Conservation (phyloP, 2,113 vertebrate genomes). For the Theropithecus gelada region DNA sequence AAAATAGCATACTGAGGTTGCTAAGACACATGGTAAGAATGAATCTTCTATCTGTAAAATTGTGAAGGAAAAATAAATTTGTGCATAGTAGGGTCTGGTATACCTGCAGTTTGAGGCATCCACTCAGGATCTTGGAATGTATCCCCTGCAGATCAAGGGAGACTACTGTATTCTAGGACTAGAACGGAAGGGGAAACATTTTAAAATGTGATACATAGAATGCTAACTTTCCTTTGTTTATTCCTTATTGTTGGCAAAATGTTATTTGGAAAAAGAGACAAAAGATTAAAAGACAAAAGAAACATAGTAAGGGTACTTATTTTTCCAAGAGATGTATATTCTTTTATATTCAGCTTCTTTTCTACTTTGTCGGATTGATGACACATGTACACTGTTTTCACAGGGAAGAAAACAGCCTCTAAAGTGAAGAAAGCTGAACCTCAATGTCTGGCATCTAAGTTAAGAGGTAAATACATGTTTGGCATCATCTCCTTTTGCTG, state of each 20-base stretch:
- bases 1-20: background rate
- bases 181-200: background rate
- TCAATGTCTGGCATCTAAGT: background rate
- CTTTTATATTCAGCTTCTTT: background rate
- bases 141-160: background rate
- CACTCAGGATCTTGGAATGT: background rate
- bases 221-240: background rate
- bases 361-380: background rate
- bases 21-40: background rate
- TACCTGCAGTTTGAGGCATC: background rate
- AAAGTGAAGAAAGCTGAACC: fast-evolving
- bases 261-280: background rate
- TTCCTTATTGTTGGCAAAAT: background rate
- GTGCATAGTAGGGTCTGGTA: background rate
- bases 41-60: background rate
- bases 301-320: background rate
- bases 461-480: slow-evolving; percentile 59
- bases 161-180: background rate
- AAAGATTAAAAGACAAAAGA: background rate
- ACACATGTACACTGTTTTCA: background rate
- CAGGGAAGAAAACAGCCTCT: background rate
- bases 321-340: background rate
- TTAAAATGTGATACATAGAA: background rate
- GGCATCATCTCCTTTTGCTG: background rate
- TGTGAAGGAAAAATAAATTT: background rate